These are phyloP conservation scores for Pelecanoides urinatrix DNA, from an alignment of 2,113 vertebrate genomes.

Conservation along the genomic window DNA sequence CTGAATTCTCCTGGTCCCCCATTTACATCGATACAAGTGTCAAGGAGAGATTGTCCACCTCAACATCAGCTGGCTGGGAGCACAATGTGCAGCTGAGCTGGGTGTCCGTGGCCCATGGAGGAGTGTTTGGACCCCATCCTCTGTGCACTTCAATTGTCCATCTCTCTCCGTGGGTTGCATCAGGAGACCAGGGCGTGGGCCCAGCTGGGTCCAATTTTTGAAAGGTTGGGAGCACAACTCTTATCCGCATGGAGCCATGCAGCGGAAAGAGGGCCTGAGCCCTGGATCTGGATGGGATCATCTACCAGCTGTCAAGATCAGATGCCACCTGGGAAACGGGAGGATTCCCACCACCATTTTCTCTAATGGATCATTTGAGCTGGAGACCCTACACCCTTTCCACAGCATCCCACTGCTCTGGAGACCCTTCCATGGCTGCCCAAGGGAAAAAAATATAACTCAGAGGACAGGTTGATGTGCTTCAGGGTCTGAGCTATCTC, in stretches of 20 bases:
- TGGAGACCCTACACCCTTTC: background rate
- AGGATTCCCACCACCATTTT: background rate
- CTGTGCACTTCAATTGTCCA: background rate
- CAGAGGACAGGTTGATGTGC: background rate
- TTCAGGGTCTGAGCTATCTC: background rate
- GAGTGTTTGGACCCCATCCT: background rate
- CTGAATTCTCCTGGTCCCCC: background rate
- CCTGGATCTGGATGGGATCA: background rate
- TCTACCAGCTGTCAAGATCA: background rate
- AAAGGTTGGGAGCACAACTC: background rate
- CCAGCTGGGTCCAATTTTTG: background rate
- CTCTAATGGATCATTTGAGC: background rate
- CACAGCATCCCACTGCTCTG: background rate
- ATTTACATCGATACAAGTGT: background rate
- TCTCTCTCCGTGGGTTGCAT: background rate
- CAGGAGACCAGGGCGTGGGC: background rate
- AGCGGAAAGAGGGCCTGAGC: background rate
- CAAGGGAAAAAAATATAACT: background rate
- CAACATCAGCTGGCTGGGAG: background rate
- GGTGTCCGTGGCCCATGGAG: background rate
- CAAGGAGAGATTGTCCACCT: background rate
- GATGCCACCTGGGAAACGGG: background rate
- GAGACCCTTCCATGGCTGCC: background rate
- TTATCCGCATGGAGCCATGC: background rate
- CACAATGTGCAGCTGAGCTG: background rate